Percentiles rank a stretch among this genome's conserved stretches.
Conservation (phyloP, 2,113 vertebrate species). For the Zosterops pallidus region DNA sequence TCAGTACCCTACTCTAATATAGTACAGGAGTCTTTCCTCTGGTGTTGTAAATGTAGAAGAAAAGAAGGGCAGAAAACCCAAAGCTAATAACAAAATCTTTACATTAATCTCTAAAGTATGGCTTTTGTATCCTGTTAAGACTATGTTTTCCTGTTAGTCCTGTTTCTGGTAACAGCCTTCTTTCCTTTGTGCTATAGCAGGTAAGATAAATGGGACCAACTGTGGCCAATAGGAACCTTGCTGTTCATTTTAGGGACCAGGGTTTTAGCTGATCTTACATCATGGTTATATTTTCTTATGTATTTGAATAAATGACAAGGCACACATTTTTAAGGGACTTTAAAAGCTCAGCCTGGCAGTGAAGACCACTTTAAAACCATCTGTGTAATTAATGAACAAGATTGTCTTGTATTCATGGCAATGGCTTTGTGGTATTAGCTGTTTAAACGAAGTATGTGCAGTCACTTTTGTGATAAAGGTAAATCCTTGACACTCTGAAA, state of each 20-base stretch:
- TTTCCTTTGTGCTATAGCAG: neutral
- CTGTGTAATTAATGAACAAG: neutral
- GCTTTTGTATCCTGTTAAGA: neutral
- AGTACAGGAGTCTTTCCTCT: neutral
- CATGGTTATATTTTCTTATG: neutral
- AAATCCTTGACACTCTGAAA: neutral
- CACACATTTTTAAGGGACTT: neutral
- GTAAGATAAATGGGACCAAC: neutral
- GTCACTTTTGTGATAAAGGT: neutral
- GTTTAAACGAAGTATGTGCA: neutral
- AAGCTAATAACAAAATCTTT: neutral
- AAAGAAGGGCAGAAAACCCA: neutral
- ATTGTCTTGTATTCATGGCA: neutral
- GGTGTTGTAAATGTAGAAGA: neutral
- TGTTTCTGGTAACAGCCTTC: neutral
- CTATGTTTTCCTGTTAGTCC: neutral
- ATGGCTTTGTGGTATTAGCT: neutral
- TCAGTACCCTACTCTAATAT: constrained; percentile 12
- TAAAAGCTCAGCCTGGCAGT: neutral
- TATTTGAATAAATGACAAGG: neutral
- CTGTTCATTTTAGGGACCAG: neutral
- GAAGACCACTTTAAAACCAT: neutral
- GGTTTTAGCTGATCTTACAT: neutral
- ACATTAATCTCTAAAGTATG: neutral
- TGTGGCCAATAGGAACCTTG: neutral